These are phyloP conservation scores for Notothenia rossii DNA, from an alignment of 2,113 vertebrate species.

Conservation along the genomic window DNA sequence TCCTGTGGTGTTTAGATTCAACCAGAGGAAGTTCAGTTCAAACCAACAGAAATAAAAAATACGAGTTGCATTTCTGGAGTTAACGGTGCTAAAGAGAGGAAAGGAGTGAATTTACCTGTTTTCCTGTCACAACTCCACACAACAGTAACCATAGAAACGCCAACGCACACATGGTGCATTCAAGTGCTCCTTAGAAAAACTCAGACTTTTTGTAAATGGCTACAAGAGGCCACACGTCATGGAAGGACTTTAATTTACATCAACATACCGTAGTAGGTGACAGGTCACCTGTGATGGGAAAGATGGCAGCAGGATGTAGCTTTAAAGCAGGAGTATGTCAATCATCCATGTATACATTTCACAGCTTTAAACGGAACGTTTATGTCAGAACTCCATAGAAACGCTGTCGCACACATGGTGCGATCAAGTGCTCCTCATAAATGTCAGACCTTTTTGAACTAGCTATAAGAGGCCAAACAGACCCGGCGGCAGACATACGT, in stretches of 20 bases:
- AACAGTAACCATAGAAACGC: conserved; percentile 67
- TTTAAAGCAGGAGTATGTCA: no score
- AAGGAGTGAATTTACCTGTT: conserved; percentile 15
- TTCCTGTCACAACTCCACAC: neutral
- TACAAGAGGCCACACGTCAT: no score
- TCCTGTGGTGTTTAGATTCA: no score
- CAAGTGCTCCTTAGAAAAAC: neutral
- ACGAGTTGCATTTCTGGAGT: no score
- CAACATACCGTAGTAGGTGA: no score
- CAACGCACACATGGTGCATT: conserved; percentile 42
- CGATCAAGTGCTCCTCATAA: conserved; percentile 13
- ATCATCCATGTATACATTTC: no score
- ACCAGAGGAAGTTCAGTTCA: neutral
- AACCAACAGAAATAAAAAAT: neutral
- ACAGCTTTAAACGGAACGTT: no score
- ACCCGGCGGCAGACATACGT: no score
- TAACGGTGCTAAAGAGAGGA: neutral
- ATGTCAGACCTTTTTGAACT: neutral
- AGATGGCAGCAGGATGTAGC: no score
- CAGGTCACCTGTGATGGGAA: no score
- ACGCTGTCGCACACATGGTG: conserved; percentile 46
- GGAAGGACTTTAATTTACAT: no score
- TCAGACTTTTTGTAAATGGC: neutral
- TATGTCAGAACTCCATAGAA: conserved; percentile 50
- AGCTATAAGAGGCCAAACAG: no score